phyloP scores from a whole-genome alignment of 2,888 invertebrate genomes.

The Pedicia rivosa region DNA sequence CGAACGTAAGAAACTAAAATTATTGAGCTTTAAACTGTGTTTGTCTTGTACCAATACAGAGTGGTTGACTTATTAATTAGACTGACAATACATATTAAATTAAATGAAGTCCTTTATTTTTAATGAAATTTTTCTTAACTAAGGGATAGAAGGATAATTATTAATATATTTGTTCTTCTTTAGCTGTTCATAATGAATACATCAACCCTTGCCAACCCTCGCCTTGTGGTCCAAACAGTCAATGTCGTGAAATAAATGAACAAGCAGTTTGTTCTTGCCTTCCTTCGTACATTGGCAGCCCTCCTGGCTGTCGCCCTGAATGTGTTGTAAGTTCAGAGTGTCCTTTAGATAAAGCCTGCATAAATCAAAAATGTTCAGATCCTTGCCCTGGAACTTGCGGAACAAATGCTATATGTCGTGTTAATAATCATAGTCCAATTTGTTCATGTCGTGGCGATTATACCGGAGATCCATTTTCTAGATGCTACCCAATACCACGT shows the following conservation, averaged over 20 bases:
- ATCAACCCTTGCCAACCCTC: conserved; percentile 56
- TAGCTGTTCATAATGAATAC: conserved; percentile 20
- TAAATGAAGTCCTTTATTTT: too few relatives aligned
- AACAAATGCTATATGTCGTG: conserved; percentile 51
- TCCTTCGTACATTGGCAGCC: conserved; percentile 44
- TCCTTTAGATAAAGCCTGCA: conserved; percentile 45
- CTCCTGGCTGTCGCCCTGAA: conserved; percentile 56
- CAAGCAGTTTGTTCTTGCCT: conserved; percentile 58
- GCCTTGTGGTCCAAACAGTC: conserved; percentile 70
- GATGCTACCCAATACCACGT: conserved; percentile 32
- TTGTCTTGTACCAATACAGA: conserved; percentile 55
- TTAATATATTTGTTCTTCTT: too few relatives aligned
- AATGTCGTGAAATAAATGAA: conserved; percentile 53
- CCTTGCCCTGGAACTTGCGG: conserved; percentile 62
- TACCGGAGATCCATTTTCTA: conserved; percentile 38
- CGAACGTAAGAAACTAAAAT: conserved; percentile 37
- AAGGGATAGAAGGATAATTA: too few relatives aligned
- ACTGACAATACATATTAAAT: too few relatives aligned
- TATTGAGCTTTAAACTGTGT: conserved; percentile 48
- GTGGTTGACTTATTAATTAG: too few relatives aligned
- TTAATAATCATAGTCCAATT: conserved; percentile 55
- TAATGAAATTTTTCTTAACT: too few relatives aligned
- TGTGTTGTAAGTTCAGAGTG: conserved; percentile 59
- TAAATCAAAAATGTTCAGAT: conserved; percentile 50
- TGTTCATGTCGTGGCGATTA: conserved; percentile 52